Conservation (phyloP, 1,140 invertebrate genomes). For the Elysia chlorotica region DNA sequence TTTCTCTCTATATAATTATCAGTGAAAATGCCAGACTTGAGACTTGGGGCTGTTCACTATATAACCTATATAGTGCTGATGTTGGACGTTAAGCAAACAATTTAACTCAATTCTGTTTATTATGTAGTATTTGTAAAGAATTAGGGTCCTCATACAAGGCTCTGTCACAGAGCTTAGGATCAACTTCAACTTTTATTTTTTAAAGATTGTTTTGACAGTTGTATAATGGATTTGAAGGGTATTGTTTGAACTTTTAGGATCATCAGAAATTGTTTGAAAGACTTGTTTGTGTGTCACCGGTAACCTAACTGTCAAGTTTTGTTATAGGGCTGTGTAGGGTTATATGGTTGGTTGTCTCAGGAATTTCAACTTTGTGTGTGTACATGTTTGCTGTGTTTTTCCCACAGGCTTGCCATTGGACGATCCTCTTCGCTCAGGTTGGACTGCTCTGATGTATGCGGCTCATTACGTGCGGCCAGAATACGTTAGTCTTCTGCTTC, state of each 20-base stretch:
- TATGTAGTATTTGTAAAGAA: neutral
- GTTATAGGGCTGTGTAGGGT: neutral
- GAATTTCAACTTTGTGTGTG: neutral
- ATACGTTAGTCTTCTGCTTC: slow-evolving; percentile 60
- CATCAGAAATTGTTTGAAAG: neutral
- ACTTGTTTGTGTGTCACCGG: neutral
- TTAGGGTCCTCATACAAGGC: too few relatives aligned
- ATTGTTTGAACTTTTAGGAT: neutral
- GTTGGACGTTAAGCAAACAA: neutral
- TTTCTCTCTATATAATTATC: neutral
- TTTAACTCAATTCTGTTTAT: neutral
- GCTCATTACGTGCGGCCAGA: slow-evolving; percentile 56
- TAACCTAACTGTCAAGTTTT: neutral
- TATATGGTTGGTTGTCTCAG: neutral
- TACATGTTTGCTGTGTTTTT: neutral
- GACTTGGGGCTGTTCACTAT: neutral
- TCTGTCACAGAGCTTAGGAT: too few relatives aligned
- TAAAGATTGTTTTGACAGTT: too few relatives aligned
- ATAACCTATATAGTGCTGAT: neutral
- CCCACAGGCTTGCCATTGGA: slow-evolving; percentile 56
- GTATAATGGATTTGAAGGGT: too few relatives aligned
- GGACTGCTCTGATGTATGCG: slow-evolving; percentile 66
- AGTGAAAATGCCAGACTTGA: neutral
- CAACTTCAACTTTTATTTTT: too few relatives aligned
- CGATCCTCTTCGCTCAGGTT: slow-evolving; percentile 58